Percentiles rank a stretch among this genome's conserved stretches.
Conservation (phyloP, 2,888 invertebrate species). For the Isoperla grammatica region DNA sequence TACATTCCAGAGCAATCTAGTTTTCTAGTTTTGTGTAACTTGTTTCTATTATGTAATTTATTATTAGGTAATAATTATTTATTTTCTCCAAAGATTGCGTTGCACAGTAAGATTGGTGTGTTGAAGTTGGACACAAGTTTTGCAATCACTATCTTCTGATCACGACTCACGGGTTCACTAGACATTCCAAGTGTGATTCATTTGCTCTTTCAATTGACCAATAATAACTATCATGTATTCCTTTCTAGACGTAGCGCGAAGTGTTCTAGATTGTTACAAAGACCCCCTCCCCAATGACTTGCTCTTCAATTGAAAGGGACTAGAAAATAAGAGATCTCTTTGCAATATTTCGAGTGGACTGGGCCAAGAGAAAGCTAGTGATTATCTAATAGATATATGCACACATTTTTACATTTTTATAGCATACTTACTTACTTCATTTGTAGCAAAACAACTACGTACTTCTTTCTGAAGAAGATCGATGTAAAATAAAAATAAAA, state of each 20-base stretch:
- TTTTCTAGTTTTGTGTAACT: not conserved
- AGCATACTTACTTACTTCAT: constrained; percentile 33
- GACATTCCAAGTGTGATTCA: constrained; percentile 23
- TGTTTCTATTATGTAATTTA: not conserved
- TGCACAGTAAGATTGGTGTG: not conserved
- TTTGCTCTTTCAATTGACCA: constrained; percentile 28
- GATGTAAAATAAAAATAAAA: constrained; percentile 25
- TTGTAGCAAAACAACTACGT: constrained; percentile 31
- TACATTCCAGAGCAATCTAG: not conserved
- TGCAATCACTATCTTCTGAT: not conserved
- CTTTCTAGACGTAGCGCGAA: constrained; percentile 26
- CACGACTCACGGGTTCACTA: constrained; percentile 2
- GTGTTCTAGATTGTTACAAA: constrained; percentile 27
- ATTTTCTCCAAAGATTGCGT: not conserved
- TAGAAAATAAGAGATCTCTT: constrained; percentile 25
- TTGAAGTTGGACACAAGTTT: constrained; percentile 1
- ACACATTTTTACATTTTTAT: constrained; percentile 35
- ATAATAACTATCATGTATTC: constrained; percentile 22
- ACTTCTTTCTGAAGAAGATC: constrained; percentile 30
- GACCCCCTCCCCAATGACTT: constrained; percentile 25
- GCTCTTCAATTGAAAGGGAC: constrained; percentile 26
- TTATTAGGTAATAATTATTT: no score
- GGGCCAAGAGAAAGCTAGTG: constrained; percentile 29
- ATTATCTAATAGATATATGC: constrained; percentile 31
- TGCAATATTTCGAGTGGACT: constrained; percentile 30